A percentile compares a stretch with the other conserved stretches of the same genome.
Conservation (phyloP, 2,113 vertebrate genomes). For the Bufo bufo region DNA sequence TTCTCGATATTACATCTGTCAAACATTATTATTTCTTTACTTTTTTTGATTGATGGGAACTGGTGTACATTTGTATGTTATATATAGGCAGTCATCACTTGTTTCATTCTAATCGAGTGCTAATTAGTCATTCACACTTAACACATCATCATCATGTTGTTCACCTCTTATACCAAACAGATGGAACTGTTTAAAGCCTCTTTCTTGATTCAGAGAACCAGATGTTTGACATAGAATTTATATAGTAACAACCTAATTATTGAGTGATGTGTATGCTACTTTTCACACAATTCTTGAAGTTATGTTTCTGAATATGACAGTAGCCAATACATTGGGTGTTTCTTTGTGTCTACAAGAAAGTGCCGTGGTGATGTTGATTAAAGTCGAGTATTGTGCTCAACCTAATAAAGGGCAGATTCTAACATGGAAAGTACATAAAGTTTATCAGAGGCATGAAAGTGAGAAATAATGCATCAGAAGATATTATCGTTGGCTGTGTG, state of each 20-base stretch:
- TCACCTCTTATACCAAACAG: constrained; percentile 71
- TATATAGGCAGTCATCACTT: constrained; percentile 73
- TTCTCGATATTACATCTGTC: neutral
- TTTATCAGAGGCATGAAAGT: neutral
- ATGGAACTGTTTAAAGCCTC: constrained; percentile 69
- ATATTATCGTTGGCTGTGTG: too few relatives aligned
- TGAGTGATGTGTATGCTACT: neutral
- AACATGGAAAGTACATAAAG: neutral
- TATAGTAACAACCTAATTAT: constrained; percentile 17
- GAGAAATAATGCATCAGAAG: too few relatives aligned
- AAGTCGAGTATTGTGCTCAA: neutral
- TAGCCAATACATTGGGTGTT: neutral
- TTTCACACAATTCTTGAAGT: neutral
- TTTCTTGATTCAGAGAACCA: constrained; percentile 66
- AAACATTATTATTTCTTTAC: neutral
- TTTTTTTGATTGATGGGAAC: constrained; percentile 71
- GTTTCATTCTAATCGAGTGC: constrained; percentile 71
- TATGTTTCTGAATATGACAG: neutral
- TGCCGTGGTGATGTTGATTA: neutral
- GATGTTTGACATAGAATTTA: constrained; percentile 66
- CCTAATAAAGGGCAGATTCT: neutral
- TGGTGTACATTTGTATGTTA: constrained; percentile 68
- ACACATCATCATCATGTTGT: constrained; percentile 66
- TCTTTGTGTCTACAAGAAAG: neutral
- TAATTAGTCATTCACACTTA: constrained; percentile 80